A percentile compares a stretch with the other conserved stretches of the same genome.
Evolutionary conservation across 2,888 invertebrate species (phyloP).

Genomic region (Aporophyla nigra): DNA sequence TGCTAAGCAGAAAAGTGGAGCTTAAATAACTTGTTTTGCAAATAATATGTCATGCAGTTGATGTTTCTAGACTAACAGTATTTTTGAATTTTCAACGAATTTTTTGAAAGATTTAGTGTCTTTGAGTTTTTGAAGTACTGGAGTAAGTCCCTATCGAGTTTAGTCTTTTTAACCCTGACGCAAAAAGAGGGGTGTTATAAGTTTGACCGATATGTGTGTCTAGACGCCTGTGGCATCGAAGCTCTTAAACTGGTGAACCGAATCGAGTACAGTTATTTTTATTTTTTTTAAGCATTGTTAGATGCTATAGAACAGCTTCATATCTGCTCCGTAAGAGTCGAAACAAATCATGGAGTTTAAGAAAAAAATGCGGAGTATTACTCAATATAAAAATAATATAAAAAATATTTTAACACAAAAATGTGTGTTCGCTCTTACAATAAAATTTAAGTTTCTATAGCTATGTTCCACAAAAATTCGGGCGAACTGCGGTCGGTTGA

Average conservation of each 20-base stretch:
- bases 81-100: too few relatives aligned
- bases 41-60: neutral
- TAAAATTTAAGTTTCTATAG: slow-evolving; percentile 21
- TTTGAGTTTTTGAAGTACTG: too few relatives aligned
- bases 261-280: too few relatives aligned
- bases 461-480: slow-evolving; percentile 24
- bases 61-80: too few relatives aligned
- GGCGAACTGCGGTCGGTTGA: neutral
- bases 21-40: neutral
- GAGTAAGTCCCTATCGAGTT: too few relatives aligned
- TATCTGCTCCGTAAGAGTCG: neutral
- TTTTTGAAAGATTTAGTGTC: too few relatives aligned
- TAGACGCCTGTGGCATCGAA: too few relatives aligned
- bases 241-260: too few relatives aligned
- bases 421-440: slow-evolving; percentile 15
- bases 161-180: too few relatives aligned
- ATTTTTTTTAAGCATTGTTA: neutral
- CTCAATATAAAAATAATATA: slow-evolving; percentile 8
- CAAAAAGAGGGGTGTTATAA: too few relatives aligned
- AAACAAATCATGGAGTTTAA: neutral
- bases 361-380: neutral
- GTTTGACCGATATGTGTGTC: too few relatives aligned
- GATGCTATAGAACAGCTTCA: neutral
- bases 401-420: neutral
- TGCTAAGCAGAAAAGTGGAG: neutral